Percentiles rank a stretch among this genome's conserved stretches.
phyloP scores from a whole-genome alignment of 2,113 vertebrate genomes.

The Gallinago media region DNA sequence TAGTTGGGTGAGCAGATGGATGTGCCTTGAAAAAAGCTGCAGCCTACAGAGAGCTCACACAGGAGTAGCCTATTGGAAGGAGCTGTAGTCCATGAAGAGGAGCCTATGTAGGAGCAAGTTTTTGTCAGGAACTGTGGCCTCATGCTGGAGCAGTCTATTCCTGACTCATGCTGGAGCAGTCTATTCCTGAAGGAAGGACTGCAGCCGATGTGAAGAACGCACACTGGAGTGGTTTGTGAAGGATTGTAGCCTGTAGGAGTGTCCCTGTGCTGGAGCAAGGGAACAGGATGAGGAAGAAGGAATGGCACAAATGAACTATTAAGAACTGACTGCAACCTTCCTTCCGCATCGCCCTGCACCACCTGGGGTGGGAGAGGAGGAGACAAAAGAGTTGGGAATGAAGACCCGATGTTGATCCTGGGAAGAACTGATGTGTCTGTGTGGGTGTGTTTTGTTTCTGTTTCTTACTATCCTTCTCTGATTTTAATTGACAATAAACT shows the following conservation, averaged over 20 bases:
- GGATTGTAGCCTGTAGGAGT: not conserved
- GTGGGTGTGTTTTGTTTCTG: not conserved
- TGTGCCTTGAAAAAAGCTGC: not conserved
- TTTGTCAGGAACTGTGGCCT: not conserved
- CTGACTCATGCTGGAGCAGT: not conserved
- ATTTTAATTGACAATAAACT: not conserved
- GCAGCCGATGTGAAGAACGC: not conserved
- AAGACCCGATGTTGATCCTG: not conserved
- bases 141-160: not conserved
- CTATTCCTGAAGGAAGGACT: not conserved
- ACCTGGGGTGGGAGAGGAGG: not conserved
- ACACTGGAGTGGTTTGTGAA: not conserved
- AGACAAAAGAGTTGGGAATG: not conserved
- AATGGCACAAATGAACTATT: not conserved
- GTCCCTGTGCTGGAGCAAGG: not conserved
- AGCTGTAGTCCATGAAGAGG: not conserved
- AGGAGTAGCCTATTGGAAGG: not conserved
- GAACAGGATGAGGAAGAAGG: not conserved
- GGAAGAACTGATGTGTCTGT: not conserved
- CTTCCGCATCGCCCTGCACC: too few species aligned
- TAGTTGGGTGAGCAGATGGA: not conserved
- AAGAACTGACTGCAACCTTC: not conserved
- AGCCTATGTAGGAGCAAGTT: not conserved
- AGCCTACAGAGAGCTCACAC: not conserved
- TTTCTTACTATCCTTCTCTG: not conserved